Base-by-base conservation (phyloP, 2,797 vertebrate species). In the Sarcophilus harrisii region DNA sequence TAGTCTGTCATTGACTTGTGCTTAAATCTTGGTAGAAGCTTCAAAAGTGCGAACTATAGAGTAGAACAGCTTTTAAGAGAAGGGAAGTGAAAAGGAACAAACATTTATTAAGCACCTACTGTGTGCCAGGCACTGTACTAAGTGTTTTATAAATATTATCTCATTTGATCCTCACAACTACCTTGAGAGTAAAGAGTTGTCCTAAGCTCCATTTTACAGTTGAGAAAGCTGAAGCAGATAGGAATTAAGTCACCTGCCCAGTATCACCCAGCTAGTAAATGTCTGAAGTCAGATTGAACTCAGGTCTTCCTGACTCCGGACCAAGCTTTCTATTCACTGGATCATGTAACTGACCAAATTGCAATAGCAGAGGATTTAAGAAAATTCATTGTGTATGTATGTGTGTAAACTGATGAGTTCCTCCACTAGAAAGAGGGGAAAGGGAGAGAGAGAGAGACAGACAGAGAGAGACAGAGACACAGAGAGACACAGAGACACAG, bases 291-390 rank as follows among this genome's bases (percentile, higher is more conserved):
- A 90, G n/a, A 21, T 66, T 16, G 38, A 87, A 28, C 16, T 92
- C 58, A 27, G 11, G 91, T 59, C 57, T 49, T 81, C 14, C 38
- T 92, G 11, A 45, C 38, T 57, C 58, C 5, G 5, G 1, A 89
- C 0, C 5, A 18, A 0, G 32, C 0, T 92, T 45, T 27, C 30
- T 66, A 10, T 57, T 11, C 0, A 18, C 45, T 57, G 28, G 21
- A 3, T n/a, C 38, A 49, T 9, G 21, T 49, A 87, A 21, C 2
- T 87, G 73, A 9, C 73, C 38, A 87, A 45, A 5, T 32, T 73
- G 14, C 62, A n/a, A 4, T 11, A 49, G 24, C 27, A 18, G 66
- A 81, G 66, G n/a, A 81, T 21, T 38, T 81, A 38, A 38, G n/a
- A 45, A 73, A 73, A 32, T 16, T 62, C 13, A 14, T 12, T 16